Evolutionary conservation across 2,113 vertebrate genomes (phyloP), one percentile per base, ranked within the genome.

Genomic region (Neomonachus schauinslandi): DNA sequence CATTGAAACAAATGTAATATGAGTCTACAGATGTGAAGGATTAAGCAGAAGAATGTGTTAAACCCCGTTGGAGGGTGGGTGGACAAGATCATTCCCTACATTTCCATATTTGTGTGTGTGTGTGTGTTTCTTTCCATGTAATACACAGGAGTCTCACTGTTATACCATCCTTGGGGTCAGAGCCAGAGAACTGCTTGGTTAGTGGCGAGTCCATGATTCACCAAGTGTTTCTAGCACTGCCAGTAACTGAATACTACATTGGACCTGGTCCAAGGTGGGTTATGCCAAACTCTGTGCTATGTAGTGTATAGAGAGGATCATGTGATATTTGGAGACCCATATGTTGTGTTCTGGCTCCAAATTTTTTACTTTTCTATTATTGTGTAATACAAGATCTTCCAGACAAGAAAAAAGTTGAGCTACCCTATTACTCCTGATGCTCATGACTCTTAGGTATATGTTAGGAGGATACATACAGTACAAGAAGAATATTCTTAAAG

Each of bases 401-500:
- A 97, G 79, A 85, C 19, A 96, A 97, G 74, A 61, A n/a, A 87
- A 42, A 83, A 1, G 11, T 14, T 79, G 59, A 95, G 63, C 57
- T 89, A 26, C 0, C 55, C 46, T 91, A 22, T 10, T 91, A 87
- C 69, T 97, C 92, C 76, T 76, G 57, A 93, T 91, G 71, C 15
- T 91, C 19, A 92, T 7, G 28, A 96, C 1, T 42, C 90, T 96
- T 81, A 96, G 49, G 65, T 95, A 28, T 55, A 93, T 86, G 1
- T 42, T 97, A 96, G 98, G 93, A 97, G 63, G 89, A 87, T 94
- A 87, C 97, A 89, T 96, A 87, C 95, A 92, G 72, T 91, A 97
- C 79, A 95, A 97, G 81, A 95, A 94, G 61, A 90, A 86, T 97
- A 96, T 97, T 98, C 97, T 98, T 95, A 97, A 98, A 98, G 89